These are phyloP conservation scores for Andricus curvator DNA, from an alignment of 2,888 invertebrate species.

Conservation along the genomic window DNA sequence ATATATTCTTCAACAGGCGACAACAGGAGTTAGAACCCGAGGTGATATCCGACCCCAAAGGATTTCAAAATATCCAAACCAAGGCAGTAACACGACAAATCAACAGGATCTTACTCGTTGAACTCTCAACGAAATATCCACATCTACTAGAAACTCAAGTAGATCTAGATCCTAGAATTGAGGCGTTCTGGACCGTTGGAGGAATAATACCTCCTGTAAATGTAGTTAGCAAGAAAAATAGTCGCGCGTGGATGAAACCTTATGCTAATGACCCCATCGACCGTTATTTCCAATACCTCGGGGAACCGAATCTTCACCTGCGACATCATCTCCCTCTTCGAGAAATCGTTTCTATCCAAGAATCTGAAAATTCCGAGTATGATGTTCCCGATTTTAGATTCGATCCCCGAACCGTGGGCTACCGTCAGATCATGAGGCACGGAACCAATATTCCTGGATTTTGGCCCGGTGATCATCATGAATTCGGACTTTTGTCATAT, in stretches of 20 bases:
- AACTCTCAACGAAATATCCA: conserved; percentile 81
- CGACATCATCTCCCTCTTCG: conserved; percentile 85
- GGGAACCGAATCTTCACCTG: conserved; percentile 85
- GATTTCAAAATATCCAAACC: conserved; percentile 78
- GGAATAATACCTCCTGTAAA: conserved; percentile 82
- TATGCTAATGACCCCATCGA: conserved; percentile 81
- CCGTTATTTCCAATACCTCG: conserved; percentile 85
- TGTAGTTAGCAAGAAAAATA: conserved; percentile 43
- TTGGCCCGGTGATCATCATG: conserved; percentile 90
- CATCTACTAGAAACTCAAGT: conserved; percentile 84
- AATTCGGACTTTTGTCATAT: conserved; percentile 89
- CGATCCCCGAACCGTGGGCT: conserved; percentile 84
- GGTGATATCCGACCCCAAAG: conserved; percentile 49
- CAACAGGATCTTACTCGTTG: conserved; percentile 84
- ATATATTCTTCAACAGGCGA: conserved; percentile 59
- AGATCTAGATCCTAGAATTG: conserved; percentile 88
- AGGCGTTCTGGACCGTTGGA: conserved; percentile 92
- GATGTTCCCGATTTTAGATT: conserved; percentile 81
- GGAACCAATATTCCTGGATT: conserved; percentile 89
- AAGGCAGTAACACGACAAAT: conserved; percentile 83
- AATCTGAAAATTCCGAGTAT: conserved; percentile 81
- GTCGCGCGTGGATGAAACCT: conserved; percentile 75
- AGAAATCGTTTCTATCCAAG: conserved; percentile 81
- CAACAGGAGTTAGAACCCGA: conserved; percentile 58
- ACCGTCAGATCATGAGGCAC: conserved; percentile 81